Base-by-base conservation (phyloP, 2,888 invertebrate species). In the Choreutis nemorana region DNA sequence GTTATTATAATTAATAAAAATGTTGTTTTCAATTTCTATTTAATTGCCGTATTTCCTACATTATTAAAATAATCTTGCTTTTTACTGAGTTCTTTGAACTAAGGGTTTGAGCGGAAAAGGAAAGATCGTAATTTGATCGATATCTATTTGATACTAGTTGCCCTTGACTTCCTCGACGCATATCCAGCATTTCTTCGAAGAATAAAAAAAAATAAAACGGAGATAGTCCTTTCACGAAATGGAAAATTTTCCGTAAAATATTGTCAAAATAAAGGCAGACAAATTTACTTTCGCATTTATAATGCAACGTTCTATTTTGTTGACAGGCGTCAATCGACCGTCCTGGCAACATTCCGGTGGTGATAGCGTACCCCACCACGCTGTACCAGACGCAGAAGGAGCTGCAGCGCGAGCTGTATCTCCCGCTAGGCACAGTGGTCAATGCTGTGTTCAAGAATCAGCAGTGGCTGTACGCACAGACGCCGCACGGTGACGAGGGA, bases 361-460 rank as follows among this genome's bases (percentile, higher is more conserved):
- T 91, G 3, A 70, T 91, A 34, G 87, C 90, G 15, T 86, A 87
- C 44, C 86, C 89, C 1, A 87, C 86, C 42, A 84, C 85, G 0
- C 66, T 90, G 8, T 89, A 90, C 59, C 88, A 89, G 59, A 90
- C 90, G 1, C 83, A 86, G 34, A 78, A 81, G 26, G 87, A 86
- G n/a, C 82, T 82, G 20, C 87, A 85, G 44, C 79, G 81, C 6
- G 89, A 89, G 60, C 73, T 89, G 28, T 79, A 84, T 0, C 62
- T 91, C 28, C 90, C 91, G 0, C 66, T 91, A 34, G 92, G 92
- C 3, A 91, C 91, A 62, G 91, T 92, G 3, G 91, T 92, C 7
- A 92, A 92, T 57, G 91, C 91, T 0, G 88, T 92, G 14, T 92
- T 91, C 61, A 91, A 91, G 60, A 91, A 90, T 50, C 86, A 90